Conservation (phyloP, 2,113 vertebrate genomes). For the Progne subis region DNA sequence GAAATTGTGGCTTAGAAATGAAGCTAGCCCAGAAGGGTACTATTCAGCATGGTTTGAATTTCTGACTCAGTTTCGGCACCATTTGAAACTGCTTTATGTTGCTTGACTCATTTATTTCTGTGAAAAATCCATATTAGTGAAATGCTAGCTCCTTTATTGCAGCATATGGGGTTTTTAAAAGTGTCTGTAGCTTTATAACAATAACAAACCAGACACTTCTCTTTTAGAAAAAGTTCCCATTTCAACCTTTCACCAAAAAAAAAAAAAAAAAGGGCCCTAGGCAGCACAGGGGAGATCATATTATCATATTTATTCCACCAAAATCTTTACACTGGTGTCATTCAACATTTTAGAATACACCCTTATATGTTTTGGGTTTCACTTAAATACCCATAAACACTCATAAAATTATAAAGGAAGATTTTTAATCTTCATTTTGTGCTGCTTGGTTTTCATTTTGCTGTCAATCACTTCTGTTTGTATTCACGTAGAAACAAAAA, state of each 20-base stretch:
- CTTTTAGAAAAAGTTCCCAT: background rate
- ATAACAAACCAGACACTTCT: background rate
- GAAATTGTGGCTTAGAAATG: conserved; percentile 53
- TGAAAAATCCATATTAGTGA: conserved; percentile 69
- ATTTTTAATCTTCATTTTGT: background rate
- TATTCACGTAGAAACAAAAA: background rate
- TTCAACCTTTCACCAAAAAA: background rate
- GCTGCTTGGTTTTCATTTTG: background rate
- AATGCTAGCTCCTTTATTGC: conserved; percentile 53
- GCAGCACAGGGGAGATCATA: background rate
- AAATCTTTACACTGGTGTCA: background rate
- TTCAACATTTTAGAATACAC: background rate
- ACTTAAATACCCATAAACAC: background rate
- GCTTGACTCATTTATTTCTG: conserved; percentile 66
- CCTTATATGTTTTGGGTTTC: background rate
- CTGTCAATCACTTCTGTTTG: background rate
- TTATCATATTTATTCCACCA: background rate
- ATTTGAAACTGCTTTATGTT: conserved; percentile 66
- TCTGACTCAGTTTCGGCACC: conserved; percentile 63
- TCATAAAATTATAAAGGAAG: background rate
- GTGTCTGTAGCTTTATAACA: conserved; percentile 6
- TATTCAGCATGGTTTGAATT: conserved; percentile 41
- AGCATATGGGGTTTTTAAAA: conserved; percentile 27
- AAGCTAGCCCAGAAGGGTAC: conserved; percentile 48
- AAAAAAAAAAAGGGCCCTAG: background rate